Evolutionary conservation across 2,888 invertebrate genomes (phyloP).

Genomic region (Morpho achilles): DNA sequence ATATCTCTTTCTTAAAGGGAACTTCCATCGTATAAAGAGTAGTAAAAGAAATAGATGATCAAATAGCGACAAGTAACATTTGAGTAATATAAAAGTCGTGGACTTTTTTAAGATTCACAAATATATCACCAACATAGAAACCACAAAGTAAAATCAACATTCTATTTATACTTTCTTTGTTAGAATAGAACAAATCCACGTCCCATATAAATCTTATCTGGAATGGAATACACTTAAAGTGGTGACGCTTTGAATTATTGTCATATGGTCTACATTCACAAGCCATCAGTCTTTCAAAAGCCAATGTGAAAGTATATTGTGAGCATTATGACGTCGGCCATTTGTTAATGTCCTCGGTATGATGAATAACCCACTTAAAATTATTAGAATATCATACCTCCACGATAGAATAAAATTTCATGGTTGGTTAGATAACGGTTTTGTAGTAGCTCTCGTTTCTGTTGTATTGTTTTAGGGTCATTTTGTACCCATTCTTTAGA

Average conservation of each 20-base stretch:
- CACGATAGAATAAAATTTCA: slow-evolving; percentile 6
- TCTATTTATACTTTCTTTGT: slow-evolving; percentile 14
- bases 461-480: too few species aligned
- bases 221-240: slow-evolving; percentile 35
- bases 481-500: too few species aligned
- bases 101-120: too few species aligned
- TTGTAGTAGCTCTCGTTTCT: background rate
- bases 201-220: slow-evolving; percentile 53
- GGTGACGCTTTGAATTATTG: slow-evolving; percentile 53
- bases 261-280: slow-evolving; percentile 54
- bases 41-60: too few species aligned
- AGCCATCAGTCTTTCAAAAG: slow-evolving; percentile 49
- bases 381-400: slow-evolving; percentile 15
- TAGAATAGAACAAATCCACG: slow-evolving; percentile 4
- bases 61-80: too few species aligned
- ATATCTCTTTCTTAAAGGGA: too few species aligned
- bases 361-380: slow-evolving; percentile 22
- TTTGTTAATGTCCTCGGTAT: slow-evolving; percentile 18
- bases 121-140: too few species aligned
- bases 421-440: background rate
- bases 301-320: slow-evolving; percentile 26
- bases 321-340: slow-evolving; percentile 40
- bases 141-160: too few species aligned
- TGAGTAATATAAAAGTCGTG: too few species aligned
- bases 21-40: too few species aligned